These are phyloP conservation scores for Neolamprologus modestus DNA, from an alignment of 2,113 vertebrate genomes.

Conservation along the genomic window DNA sequence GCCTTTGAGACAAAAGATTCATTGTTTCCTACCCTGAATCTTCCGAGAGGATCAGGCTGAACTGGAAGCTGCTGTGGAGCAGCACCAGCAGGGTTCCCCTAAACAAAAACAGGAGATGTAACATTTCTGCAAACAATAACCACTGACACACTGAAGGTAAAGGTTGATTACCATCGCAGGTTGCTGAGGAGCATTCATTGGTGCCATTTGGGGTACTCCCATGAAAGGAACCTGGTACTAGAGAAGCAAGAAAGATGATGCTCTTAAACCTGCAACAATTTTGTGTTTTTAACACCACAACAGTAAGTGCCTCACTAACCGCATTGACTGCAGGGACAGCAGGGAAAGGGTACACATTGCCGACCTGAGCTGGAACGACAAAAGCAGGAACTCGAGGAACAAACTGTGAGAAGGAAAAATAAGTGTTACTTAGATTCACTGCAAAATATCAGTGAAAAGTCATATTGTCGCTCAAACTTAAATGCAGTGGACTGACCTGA, in stretches of 20 bases:
- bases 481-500: slow-evolving; percentile 35
- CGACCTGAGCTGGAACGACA: not conserved
- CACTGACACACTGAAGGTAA: not conserved
- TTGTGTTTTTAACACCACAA: not conserved
- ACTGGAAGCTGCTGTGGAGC: slow-evolving; percentile 24
- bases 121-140: not conserved
- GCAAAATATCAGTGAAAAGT: not conserved
- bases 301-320: slow-evolving; percentile 8
- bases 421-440: not conserved
- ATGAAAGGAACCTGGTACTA: slow-evolving; percentile 18
- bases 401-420: slow-evolving; percentile 23
- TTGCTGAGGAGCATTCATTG: slow-evolving; percentile 37
- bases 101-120: not conserved
- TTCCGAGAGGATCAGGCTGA: slow-evolving; percentile 24
- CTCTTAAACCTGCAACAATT: not conserved
- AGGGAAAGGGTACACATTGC: slow-evolving; percentile 35
- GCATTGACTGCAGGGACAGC: slow-evolving; percentile 32
- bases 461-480: not conserved
- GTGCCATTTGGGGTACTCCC: slow-evolving; percentile 41
- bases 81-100: slow-evolving; percentile 8
- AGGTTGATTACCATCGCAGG: slow-evolving; percentile 27
- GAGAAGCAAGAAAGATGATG: not conserved
- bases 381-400: slow-evolving; percentile 29
- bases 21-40: slow-evolving; percentile 52
- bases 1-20: not conserved